Evolutionary conservation across 2,797 vertebrate species (phyloP).

Genomic region (Sorex maritimensis): DNA sequence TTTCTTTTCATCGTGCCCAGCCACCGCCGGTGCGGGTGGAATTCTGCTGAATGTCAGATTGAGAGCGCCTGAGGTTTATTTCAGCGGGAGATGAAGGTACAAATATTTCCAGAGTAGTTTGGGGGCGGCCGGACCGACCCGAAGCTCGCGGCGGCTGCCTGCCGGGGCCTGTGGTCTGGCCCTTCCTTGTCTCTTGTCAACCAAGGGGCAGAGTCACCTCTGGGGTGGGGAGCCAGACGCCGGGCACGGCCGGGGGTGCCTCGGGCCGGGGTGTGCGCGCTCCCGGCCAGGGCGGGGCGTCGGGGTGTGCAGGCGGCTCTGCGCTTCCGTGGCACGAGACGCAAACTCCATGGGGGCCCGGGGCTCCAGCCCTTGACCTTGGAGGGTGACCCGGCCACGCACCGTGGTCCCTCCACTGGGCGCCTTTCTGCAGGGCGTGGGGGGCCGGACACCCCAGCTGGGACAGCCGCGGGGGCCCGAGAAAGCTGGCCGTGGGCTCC

Average conservation of each 20-base stretch:
- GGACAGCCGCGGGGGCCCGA: not conserved
- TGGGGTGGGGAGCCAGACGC: slow-evolving; percentile 53
- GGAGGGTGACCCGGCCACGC: not conserved
- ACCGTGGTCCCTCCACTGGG: not conserved
- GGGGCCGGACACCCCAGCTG: not conserved
- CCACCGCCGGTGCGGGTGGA: not conserved
- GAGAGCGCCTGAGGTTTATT: slow-evolving; percentile 64
- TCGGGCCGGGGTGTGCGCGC: no score
- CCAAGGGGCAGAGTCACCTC: slow-evolving; percentile 58
- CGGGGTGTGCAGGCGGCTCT: not conserved
- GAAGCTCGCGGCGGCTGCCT: slow-evolving; percentile 46
- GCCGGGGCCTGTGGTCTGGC: not conserved
- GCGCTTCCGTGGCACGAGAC: not conserved
- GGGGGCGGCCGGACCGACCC: slow-evolving; percentile 70
- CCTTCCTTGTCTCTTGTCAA: slow-evolving; percentile 40
- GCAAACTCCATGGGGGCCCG: not conserved
- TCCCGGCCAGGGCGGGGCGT: not conserved
- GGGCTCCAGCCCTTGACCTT: not conserved
- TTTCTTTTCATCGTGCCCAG: slow-evolving; percentile 3
- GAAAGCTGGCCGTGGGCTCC: slow-evolving; percentile 59
- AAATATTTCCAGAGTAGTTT: slow-evolving; percentile 77
- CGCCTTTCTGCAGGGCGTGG: no score
- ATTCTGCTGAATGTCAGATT: slow-evolving; percentile 10
- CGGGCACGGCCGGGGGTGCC: not conserved
- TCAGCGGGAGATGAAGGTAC: slow-evolving; percentile 73